A percentile compares a stretch with the other conserved stretches of the same genome.
Evolutionary conservation across 2,113 vertebrate genomes (phyloP).

Genomic region (Embiotoca jacksoni): DNA sequence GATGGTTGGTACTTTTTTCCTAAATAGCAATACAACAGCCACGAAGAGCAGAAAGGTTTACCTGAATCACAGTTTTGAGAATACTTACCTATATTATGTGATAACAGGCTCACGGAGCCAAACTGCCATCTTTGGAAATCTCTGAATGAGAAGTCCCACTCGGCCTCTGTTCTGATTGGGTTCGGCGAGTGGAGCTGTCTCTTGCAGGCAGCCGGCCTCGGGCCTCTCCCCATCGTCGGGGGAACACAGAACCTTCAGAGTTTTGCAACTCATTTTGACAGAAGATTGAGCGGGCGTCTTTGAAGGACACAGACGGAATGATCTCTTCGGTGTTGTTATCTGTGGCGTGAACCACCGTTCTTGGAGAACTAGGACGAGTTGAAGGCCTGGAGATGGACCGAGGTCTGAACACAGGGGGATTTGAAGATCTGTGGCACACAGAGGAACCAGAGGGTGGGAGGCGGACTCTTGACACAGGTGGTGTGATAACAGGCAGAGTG

Average conservation of each 20-base stretch:
- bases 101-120: constrained; percentile 6
- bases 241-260: constrained; percentile 64
- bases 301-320: constrained; percentile 76
- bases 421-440: constrained; percentile 66
- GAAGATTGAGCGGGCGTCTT: constrained; percentile 86
- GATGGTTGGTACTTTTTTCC: no score
- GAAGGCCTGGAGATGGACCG: constrained; percentile 42
- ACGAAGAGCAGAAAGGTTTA: no score
- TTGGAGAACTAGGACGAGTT: constrained; percentile 78
- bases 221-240: constrained; percentile 58
- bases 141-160: constrained; percentile 28
- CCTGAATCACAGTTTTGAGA: neutral
- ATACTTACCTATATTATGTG: constrained; percentile 38
- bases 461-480: constrained; percentile 79
- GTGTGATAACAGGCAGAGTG: constrained; percentile 68
- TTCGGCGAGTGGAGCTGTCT: constrained; percentile 81
- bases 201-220: constrained; percentile 73
- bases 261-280: constrained; percentile 82
- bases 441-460: constrained; percentile 74
- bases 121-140: constrained; percentile 38
- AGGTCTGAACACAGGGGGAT: constrained; percentile 62
- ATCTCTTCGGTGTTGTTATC: constrained; percentile 65
- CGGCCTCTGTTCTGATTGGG: constrained; percentile 81
- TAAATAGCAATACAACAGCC: no score
- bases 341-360: constrained; percentile 48